Percentiles rank a stretch among this genome's conserved stretches.
These are phyloP conservation scores for Paratrypauchen microcephalus DNA, from an alignment of 2,797 vertebrate species.

Conservation along the genomic window DNA sequence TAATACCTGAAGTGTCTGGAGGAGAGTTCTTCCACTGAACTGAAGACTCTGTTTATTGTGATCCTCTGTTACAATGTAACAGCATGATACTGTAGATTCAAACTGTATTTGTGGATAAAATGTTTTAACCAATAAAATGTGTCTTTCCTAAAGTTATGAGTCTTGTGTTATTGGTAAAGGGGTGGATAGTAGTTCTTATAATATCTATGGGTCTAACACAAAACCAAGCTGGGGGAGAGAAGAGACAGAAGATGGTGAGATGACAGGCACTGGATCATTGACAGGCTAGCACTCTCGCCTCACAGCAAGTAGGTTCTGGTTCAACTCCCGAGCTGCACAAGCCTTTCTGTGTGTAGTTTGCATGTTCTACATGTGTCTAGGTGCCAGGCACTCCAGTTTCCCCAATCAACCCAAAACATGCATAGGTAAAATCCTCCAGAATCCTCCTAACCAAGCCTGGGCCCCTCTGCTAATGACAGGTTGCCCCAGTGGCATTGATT, in stretches of 20 bases:
- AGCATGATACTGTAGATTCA: conserved; percentile 80
- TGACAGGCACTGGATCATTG: too few species aligned
- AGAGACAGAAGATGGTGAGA: not conserved
- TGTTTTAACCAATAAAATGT: conserved; percentile 98
- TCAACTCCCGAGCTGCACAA: too few species aligned
- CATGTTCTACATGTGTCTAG: too few species aligned
- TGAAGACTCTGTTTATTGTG: conserved; percentile 59
- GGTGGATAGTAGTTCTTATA: not conserved
- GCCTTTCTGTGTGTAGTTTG: too few species aligned
- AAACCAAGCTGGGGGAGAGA: not conserved
- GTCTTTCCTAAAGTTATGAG: conserved; percentile 68
- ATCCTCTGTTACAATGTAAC: conserved; percentile 88
- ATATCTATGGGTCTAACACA: not conserved
- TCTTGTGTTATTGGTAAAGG: conserved; percentile 17
- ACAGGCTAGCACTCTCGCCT: not conserved
- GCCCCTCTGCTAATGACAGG: not conserved
- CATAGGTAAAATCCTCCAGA: not conserved
- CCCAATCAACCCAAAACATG: too few species aligned
- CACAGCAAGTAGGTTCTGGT: not conserved
- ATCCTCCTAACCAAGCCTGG: not conserved
- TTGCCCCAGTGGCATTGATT: not conserved
- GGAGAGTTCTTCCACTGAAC: conserved; percentile 37
- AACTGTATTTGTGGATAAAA: conserved; percentile 86
- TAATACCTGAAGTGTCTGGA: conserved; percentile 37
- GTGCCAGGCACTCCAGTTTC: not conserved